These are phyloP conservation scores for Glareola pratincola DNA, from an alignment of 2,113 vertebrate species.

Conservation along the genomic window DNA sequence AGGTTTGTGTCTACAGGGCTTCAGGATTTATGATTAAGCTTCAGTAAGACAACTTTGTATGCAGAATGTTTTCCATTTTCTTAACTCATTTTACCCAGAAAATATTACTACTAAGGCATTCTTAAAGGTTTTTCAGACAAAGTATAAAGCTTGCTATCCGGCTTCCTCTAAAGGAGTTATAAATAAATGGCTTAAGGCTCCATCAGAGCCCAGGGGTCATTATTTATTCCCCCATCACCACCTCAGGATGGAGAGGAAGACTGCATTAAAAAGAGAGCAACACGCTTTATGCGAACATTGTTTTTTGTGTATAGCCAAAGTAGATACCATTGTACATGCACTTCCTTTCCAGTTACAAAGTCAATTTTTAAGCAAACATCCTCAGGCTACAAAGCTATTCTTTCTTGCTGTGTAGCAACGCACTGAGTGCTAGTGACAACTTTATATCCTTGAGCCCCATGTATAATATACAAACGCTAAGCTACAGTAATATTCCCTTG, in stretches of 20 bases:
- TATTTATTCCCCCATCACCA: neutral
- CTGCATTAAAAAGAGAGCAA: neutral
- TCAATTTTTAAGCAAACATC: slow-evolving; percentile 66
- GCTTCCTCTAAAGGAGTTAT: neutral
- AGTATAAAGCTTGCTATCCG: neutral
- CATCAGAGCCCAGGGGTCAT: neutral
- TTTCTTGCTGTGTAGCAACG: neutral
- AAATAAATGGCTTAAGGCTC: neutral
- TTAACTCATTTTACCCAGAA: neutral
- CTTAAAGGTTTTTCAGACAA: neutral
- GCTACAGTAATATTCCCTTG: neutral
- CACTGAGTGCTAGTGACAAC: neutral
- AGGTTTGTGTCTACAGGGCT: neutral
- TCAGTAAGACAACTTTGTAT: neutral
- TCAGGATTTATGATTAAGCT: neutral
- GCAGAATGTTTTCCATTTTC: neutral
- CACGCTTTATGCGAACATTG: neutral
- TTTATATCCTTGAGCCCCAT: neutral
- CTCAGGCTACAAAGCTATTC: slow-evolving; percentile 22
- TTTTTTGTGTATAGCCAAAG: neutral
- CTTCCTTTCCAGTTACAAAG: slow-evolving; percentile 63
- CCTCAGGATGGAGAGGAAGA: slow-evolving; percentile 5
- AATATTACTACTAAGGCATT: neutral
- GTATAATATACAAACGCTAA: neutral
- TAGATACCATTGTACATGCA: slow-evolving; percentile 49